Base-by-base conservation (phyloP, 2,113 vertebrate genomes). In the Actenoides hombroni region DNA sequence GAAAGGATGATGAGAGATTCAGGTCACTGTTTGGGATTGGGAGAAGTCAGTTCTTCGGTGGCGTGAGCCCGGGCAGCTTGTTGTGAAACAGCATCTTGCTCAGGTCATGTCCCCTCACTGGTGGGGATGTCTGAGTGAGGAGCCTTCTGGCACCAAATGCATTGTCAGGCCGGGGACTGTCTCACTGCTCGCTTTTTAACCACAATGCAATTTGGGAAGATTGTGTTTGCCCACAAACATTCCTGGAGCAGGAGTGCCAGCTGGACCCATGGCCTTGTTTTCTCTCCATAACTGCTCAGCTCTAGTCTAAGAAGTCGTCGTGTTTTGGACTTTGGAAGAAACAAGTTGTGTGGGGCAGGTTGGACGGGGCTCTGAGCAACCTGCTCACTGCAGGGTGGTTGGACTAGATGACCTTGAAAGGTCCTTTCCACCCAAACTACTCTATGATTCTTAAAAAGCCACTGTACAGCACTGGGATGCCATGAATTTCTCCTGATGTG, bases 1-100 rank as follows among this genome's bases (percentile, higher is more conserved):
- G 29, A 21, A 26, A 2, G 39, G 40, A 13, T 42, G 51, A 21
- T 10, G 28, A 1, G n/a, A 33, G 49, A 3, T 8, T 10, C 48
- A 18, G 37, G 64, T 84, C 23, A 4, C 10, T 0, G 0, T 14
- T 21, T 28, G 54, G 74, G 26, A 46, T 39, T 39, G 1, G 1
- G 48, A 35, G 75, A 48, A 39, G 15, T 9, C 11, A 37, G 25
- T 40, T 16, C 49, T 56, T 0, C 3, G 25, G 28, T 68, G 77
- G 21, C 0, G 2, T 59, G 88, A 74, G 57, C 51, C 11, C 0
- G 4, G 78, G 20, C 70, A 53, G 23, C 1, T 40, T 7, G 0
- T 60, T 82, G 75, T 2, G 5, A 26, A 54, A 35, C 35, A 70
- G 61, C 83, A 16, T 56, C 2, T 1, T 0, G 9, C 49, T 54